A percentile compares a stretch with the other conserved stretches of the same genome.
Conservation (phyloP, 2,797 vertebrate genomes). For the Epinephelus malabaricus region DNA sequence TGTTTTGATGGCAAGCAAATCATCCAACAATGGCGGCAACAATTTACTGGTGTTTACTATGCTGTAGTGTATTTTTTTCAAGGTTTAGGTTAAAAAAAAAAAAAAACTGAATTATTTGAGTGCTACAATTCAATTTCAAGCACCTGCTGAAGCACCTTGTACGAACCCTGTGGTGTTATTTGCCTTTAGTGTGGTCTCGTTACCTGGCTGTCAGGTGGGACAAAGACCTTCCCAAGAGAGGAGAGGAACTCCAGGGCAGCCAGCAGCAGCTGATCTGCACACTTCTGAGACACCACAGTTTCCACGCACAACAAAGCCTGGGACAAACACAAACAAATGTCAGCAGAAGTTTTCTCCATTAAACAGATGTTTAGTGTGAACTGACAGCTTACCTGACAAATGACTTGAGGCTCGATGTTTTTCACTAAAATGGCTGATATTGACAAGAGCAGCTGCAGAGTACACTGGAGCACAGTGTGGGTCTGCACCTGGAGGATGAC, state of each 20-base stretch:
- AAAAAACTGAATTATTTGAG: no score
- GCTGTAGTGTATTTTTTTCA: no score
- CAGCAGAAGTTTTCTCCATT: not conserved
- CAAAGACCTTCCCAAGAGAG: constrained; percentile 89
- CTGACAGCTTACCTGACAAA: constrained; percentile 87
- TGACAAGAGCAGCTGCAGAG: constrained; percentile 87
- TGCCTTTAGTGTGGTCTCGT: not conserved
- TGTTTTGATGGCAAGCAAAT: no score
- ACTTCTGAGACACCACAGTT: constrained; percentile 83
- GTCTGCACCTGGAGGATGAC: constrained; percentile 82
- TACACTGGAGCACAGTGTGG: constrained; percentile 85
- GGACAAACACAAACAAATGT: constrained; percentile 20
- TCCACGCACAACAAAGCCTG: constrained; percentile 89
- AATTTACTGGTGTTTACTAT: no score
- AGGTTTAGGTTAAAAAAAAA: no score
- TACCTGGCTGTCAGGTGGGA: constrained; percentile 91
- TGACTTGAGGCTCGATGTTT: constrained; percentile 83
- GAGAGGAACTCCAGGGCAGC: constrained; percentile 89
- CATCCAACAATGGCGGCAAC: no score
- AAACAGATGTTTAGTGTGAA: not conserved
- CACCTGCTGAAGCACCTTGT: no score
- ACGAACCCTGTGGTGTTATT: no score
- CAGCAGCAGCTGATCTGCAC: constrained; percentile 86
- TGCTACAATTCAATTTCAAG: no score
- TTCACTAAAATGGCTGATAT: constrained; percentile 87